Base-by-base conservation (phyloP, 2,113 vertebrate species). In the Guaruba guarouba region DNA sequence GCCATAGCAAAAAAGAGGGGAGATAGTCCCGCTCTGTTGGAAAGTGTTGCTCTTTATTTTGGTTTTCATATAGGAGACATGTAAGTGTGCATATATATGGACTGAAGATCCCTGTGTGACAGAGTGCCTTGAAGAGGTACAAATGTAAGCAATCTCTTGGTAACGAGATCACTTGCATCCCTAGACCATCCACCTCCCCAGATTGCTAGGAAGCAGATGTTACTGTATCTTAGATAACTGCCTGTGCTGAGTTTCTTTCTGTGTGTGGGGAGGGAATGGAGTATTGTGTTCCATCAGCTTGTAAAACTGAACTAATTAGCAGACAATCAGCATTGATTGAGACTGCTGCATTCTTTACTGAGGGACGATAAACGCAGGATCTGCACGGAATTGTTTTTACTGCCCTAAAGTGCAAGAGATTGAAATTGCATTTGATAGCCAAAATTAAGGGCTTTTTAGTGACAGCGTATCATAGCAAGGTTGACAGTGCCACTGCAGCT, bases 221-320 rank as follows among this genome's bases (percentile, higher is more conserved):
- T 35, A 46, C 80, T 91, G 90, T 90, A 76, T 74, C 84, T 93
- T 85, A 94, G 94, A 87, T 91, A 96, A 96, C 94, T 96, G 92
- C 97, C 91, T 97, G 90, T 95, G 97, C 95, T 86, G 96, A 88
- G 92, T 95, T 88, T 86, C 89, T 82, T 93, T 84, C 89, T 90
- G 84, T 52, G 71, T 7, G 23, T 77, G 93, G 66, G 90, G 80
- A 91, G 97, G 97, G 97, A 97, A 96, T 96, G 97, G 95, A 98
- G 97, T 98, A 98, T 98, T 98, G 97, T 98, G 97, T 98, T 98
- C 98, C 98, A 98, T 98, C 98, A 97, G 97, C 97, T 97, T 98
- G 97, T 98, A 98, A 97, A 98, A 97, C 97, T 84, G 95, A 98
- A 96, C 98, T 97, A 98, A 98, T 97, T 97, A 98, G 97, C 98